Evolutionary conservation across 2,797 vertebrate species (phyloP).

Genomic region (Silurus aristotelis): DNA sequence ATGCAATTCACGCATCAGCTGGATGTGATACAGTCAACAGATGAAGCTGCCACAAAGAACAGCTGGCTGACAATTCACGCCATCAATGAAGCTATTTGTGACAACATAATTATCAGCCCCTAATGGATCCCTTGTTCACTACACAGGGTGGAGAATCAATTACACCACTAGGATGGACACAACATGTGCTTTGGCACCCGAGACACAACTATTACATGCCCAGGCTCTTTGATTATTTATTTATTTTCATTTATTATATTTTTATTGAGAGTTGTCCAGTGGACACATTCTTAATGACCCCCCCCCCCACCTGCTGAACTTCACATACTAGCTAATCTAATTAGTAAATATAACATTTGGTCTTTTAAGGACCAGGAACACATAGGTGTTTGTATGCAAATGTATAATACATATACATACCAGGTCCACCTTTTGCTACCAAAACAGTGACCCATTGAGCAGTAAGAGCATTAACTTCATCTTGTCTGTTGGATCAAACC

Average conservation of each 20-base stretch:
- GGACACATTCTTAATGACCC: not conserved
- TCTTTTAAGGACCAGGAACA: not conserved
- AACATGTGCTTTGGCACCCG: not conserved
- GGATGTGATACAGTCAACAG: constrained; percentile 3
- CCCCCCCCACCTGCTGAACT: not conserved
- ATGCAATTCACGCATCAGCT: not conserved
- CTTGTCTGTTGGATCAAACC: too few relatives aligned
- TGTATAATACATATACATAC: too few relatives aligned
- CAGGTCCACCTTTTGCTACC: too few relatives aligned
- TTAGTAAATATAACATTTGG: not conserved
- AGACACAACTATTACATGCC: not conserved
- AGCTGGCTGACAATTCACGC: constrained; percentile 24
- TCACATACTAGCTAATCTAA: not conserved
- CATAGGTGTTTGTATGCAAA: not conserved
- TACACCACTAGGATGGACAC: not conserved
- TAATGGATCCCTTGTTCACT: constrained; percentile 15
- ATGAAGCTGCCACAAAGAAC: constrained; percentile 19
- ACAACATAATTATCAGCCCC: constrained; percentile 18
- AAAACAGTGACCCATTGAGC: not conserved
- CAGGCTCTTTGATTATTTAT: not conserved
- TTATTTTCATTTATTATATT: not conserved
- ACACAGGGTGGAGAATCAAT: constrained; percentile 14
- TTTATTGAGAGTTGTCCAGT: not conserved
- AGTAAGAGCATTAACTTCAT: too few relatives aligned
- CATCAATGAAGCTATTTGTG: constrained; percentile 10